Base-by-base conservation (phyloP, 2,888 invertebrate species). In the Drosophila robusta region DNA sequence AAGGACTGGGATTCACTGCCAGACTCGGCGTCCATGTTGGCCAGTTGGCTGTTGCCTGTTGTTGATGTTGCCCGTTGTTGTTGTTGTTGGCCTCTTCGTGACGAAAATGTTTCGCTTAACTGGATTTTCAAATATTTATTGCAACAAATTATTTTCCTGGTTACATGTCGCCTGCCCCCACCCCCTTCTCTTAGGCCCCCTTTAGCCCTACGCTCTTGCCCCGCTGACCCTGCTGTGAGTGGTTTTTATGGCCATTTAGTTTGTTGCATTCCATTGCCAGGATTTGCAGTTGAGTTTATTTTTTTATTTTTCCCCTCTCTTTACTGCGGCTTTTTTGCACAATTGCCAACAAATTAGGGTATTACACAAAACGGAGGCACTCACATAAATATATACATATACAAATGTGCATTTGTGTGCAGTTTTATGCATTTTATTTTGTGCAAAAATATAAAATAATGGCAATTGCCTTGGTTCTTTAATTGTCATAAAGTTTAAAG, bases 71-170 rank as follows among this genome's bases (percentile, higher is more conserved):
- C 18, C 18, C 18, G 11, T 26, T 39, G 34, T n/a, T 47, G 24
- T 45, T 41, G 47, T 3, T 42, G 49, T 16, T 66, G 54, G 63
- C 61, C 80, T 77, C 72, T 79, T 76, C 86, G 86, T 87, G 88
- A 88, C 86, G 83, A 87, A 89, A 87, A 76, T 89, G 87, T 77
- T 87, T 82, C 89, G 80, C 72, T 87, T 87, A 89, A 87, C 88
- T 89, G 89, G 89, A 87, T 87, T 87, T 89, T 86, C 78, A 87
- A 87, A 87, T 89, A 89, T 87, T 87, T 89, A 87, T 89, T 89
- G 86, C 81, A 80, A 80, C 83, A 89, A 89, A 87, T 87, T 87
- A 86, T 86, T 85, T 84, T 75, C 74, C 69, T 73, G 70, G 80
- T 78, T 74, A 83, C 77, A 79, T 67, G 76, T 66, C 58, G 63